Evolutionary conservation across 2,113 vertebrate genomes (phyloP).

Genomic region (Saiga tatarica): DNA sequence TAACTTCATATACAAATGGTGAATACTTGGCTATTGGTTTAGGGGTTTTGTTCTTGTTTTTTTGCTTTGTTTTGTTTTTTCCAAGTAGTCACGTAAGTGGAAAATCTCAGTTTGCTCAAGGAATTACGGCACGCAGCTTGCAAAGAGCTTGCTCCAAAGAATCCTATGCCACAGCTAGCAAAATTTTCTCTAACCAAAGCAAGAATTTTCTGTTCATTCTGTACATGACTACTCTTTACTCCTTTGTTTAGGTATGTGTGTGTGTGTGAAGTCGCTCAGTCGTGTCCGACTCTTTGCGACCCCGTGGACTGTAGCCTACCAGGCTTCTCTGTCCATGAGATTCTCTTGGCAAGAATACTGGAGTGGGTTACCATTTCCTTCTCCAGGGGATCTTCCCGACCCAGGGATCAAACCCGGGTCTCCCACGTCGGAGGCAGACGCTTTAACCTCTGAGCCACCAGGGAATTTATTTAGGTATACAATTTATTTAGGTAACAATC

Average conservation of each 20-base stretch:
- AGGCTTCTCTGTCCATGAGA: too few species aligned
- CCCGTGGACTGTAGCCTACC: too few species aligned
- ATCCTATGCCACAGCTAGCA: not conserved
- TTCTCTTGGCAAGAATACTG: too few species aligned
- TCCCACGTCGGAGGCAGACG: too few species aligned
- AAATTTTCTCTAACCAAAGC: not conserved
- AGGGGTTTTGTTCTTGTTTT: not conserved
- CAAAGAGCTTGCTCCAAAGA: not conserved
- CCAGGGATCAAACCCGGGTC: too few species aligned
- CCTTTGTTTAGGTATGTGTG: not conserved
- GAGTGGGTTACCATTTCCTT: too few species aligned
- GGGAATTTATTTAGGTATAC: too few species aligned
- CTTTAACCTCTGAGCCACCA: too few species aligned
- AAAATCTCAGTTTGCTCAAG: constrained; percentile 33
- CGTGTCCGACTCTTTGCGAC: too few species aligned
- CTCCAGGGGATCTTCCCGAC: too few species aligned
- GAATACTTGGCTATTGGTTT: not conserved
- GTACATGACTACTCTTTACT: not conserved
- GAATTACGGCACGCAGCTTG: not conserved
- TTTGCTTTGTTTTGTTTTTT: not conserved
- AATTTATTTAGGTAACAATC: not conserved
- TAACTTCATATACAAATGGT: not conserved
- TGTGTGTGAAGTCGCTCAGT: too few species aligned
- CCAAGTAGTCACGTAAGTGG: not conserved
- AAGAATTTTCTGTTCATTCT: not conserved